phyloP scores from a whole-genome alignment of 2,888 invertebrate species.

The Parthenolecanium corni region DNA sequence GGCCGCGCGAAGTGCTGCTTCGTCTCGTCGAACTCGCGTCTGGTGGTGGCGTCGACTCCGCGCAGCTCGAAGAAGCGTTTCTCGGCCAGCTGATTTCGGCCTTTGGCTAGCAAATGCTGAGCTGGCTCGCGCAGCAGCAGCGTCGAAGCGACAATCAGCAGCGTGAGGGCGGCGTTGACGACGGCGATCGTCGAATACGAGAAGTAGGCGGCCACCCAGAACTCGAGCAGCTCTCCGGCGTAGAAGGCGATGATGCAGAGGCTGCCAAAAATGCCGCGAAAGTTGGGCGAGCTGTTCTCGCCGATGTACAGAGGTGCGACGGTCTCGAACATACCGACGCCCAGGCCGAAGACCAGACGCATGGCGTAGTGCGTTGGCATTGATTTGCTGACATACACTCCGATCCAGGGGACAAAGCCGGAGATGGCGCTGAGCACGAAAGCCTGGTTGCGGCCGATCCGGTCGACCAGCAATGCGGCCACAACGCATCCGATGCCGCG shows the following conservation, averaged over 20 bases:
- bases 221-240: constrained; percentile 33
- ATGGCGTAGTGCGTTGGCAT: constrained; percentile 28
- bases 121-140: constrained; percentile 33
- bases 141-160: constrained; percentile 27
- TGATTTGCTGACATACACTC: not conserved
- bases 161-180: constrained; percentile 30
- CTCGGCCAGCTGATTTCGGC: not conserved
- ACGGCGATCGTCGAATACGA: constrained; percentile 30
- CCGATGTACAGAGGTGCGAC: constrained; percentile 32
- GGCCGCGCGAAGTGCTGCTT: not conserved
- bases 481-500: not conserved
- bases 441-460: not conserved
- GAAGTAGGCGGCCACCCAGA: constrained; percentile 31
- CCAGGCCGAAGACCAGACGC: constrained; percentile 32
- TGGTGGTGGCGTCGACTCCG: not conserved
- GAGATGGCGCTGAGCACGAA: not conserved
- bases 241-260: constrained; percentile 32
- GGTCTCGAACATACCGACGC: constrained; percentile 33
- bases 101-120: constrained; percentile 29
- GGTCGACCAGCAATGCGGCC: not conserved
- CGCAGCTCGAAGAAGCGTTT: not conserved
- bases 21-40: not conserved
- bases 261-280: constrained; percentile 32
- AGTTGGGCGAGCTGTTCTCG: constrained; percentile 31
- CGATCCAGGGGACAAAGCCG: not conserved